A percentile compares a stretch with the other conserved stretches of the same genome.
Conservation (phyloP, 2,888 invertebrate species). For the Steromphala cineraria region DNA sequence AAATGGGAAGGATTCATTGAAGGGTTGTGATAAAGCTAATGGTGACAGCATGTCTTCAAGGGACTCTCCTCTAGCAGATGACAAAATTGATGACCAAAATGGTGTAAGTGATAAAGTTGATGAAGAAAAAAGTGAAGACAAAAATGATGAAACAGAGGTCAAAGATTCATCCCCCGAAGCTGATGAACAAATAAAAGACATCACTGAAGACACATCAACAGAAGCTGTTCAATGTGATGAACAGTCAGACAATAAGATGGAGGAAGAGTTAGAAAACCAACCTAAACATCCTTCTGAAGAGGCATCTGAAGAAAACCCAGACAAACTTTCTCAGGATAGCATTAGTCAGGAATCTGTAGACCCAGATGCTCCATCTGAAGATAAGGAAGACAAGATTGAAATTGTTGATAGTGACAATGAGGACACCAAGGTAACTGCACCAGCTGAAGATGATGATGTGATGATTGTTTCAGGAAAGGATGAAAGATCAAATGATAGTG, state of each 20-base stretch:
- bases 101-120: background rate
- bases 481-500: background rate
- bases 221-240: background rate
- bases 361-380: background rate
- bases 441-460: slow-evolving; percentile 23
- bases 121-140: background rate
- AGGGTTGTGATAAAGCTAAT: background rate
- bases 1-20: background rate
- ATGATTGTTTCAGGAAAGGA: slow-evolving; percentile 25
- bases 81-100: background rate
- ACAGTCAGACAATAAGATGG: background rate
- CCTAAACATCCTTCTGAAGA: background rate
- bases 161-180: background rate
- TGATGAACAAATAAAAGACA: background rate
- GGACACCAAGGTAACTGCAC: background rate
- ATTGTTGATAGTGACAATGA: slow-evolving; percentile 24
- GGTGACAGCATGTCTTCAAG: background rate
- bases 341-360: background rate
- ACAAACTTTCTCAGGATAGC: background rate
- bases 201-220: background rate
- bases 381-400: slow-evolving; percentile 22
- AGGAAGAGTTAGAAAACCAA: background rate
- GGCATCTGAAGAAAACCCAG: background rate
- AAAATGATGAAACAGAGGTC: background rate
- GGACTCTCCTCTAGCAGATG: background rate